Evolutionary conservation across 2,797 vertebrate genomes (phyloP).

Genomic region (Diplodus sargus): DNA sequence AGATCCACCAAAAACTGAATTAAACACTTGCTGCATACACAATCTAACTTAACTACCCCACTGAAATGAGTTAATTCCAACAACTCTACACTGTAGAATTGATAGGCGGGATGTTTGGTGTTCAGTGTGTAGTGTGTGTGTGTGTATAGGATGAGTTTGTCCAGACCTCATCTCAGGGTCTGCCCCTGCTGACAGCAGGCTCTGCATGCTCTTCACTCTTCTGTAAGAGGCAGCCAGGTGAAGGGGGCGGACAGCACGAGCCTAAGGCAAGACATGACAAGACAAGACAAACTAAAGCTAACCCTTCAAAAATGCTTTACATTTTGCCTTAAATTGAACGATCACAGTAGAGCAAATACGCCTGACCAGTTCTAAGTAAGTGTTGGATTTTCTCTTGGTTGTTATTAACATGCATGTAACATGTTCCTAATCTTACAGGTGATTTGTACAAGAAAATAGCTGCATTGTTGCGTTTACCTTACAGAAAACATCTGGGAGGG

Average conservation of each 20-base stretch:
- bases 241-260: slow-evolving; percentile 65
- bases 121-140: background rate
- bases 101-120: background rate
- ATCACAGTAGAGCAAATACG: background rate
- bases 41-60: background rate
- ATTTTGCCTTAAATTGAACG: background rate
- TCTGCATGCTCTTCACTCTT: slow-evolving; percentile 75
- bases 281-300: slow-evolving; percentile 27
- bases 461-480: slow-evolving; percentile 56
- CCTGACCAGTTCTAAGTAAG: background rate
- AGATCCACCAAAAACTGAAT: background rate
- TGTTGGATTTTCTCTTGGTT: background rate
- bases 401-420: background rate
- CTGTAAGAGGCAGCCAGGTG: slow-evolving; percentile 80
- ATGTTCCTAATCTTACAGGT: background rate
- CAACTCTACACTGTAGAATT: background rate
- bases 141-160: slow-evolving; percentile 12
- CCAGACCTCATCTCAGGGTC: slow-evolving; percentile 80
- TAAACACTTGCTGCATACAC: background rate
- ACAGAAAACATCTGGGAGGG: background rate
- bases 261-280: slow-evolving; percentile 55
- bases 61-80: background rate
- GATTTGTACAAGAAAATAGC: background rate
- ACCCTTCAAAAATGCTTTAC: background rate
- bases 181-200: slow-evolving; percentile 74